Base-by-base conservation (phyloP, 2,113 vertebrate genomes). In the Anoplopoma fimbria region DNA sequence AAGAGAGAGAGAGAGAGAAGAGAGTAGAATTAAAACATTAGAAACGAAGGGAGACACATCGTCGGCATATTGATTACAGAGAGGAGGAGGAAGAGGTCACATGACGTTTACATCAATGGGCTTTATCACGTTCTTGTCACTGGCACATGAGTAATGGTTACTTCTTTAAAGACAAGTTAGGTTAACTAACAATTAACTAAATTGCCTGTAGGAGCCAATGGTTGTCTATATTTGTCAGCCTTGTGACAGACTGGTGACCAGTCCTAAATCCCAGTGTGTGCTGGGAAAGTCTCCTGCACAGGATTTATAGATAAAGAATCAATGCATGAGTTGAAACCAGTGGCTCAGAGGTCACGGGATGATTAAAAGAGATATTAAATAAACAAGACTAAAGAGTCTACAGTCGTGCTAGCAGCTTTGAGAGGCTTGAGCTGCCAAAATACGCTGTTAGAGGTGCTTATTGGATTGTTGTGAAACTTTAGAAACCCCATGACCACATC, bases 21-120 rank as follows among this genome's bases (percentile, higher is more conserved):
- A 45, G 38, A 15, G 77, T 0, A 58, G 34, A 78, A 69, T 77
- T 64, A 84, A 53, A 77, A 27, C 19, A 42, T 81, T 34, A 79
- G 64, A 73, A 49, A 4, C 21, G 14, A 53, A 70, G 21, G 21
- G 57, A 45, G 6, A 62, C 34, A 64, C 23, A 69, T 33, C 0
- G 42, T 2, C 38, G 27, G 51, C 36, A 34, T 61, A 7, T 19
- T 1, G 2, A 23, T 34, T 65, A 31, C 45, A 58, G 10, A 23
- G 33, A 60, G 53, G 55, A 69, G 21, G 49, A 51, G 49, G 49
- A 51, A 69, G 60, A 33, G 40, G 45, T n/a, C 63, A 61, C 80
- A 77, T 15, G 65, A 68, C 75, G 53, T 80, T 69, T 61, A 51
- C 61, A 84, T 82, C 76, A 64, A n/a, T n/a, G n/a, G n/a, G 33